Evolutionary conservation across 1,140 invertebrate genomes (phyloP), one percentile per base, ranked within the genome.

Genomic region (Caenorhabditis inopinata): DNA sequence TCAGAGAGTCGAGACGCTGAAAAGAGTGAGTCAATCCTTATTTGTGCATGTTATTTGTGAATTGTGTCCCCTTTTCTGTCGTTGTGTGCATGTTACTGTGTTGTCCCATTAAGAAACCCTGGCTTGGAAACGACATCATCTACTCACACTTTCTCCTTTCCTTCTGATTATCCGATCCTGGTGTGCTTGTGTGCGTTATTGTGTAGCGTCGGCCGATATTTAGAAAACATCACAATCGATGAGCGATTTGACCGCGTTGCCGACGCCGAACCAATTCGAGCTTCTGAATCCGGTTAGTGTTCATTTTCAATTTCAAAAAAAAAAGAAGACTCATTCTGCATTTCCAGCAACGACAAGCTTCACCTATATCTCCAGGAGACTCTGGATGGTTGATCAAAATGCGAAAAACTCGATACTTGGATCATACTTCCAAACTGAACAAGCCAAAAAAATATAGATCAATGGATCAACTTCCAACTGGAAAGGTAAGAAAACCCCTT

Each of bases 1-100:
- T 74, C 48, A 86, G 87, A 87, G 75, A 47, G 80, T 87, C 32
- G 86, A 87, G 68, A 80, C 84, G 6, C 76, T 87, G 58, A 80
- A 86, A 83, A 89, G 86, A 80, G 86, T 87, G 29, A 79, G 83
- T 84, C 58, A 23, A 25, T 14, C 46, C 21, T 46, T 21, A n/a
- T 68, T 35, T 74, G 7, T 82, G 74, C 76, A 51, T 80, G 32
- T 47, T 53, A 11, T 68, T 35, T 58, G 47, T n/a, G n/a, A n/a
- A n/a, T n/a, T n/a, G n/a, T 51, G 16, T 81, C 18, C 23, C 21
- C 79, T 45, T 81, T 18, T 78, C n/a, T 62, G 46, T 77, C 29
- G 21, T 48, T 51, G 7, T 32, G 16, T 42, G 18, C 18, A 21
- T 53, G 18, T 53, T 53, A 53, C 49, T 21, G 49, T 48, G 16